Conservation (phyloP, 2,797 vertebrate species). For the Acrossocheilus wenchowensis region DNA sequence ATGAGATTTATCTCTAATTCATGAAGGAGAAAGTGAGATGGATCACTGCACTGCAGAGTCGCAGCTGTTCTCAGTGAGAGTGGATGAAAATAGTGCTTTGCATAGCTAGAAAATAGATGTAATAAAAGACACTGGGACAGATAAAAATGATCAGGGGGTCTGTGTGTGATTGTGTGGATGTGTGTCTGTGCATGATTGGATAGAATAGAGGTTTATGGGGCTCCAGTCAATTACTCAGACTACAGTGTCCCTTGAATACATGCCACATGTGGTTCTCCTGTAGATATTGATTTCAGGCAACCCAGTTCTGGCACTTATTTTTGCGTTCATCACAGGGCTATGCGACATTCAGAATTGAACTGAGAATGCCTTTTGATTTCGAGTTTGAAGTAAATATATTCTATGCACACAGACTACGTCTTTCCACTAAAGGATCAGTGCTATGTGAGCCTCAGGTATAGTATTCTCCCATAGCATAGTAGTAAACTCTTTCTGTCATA, state of each 20-base stretch:
- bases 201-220: slow-evolving; percentile 50
- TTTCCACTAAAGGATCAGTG: background rate
- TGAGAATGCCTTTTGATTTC: background rate
- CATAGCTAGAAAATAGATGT: slow-evolving; percentile 44
- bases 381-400: background rate
- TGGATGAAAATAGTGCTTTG: slow-evolving; percentile 57
- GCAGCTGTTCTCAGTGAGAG: slow-evolving; percentile 32
- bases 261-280: slow-evolving; percentile 50
- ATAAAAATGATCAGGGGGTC: slow-evolving; percentile 18
- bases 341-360: background rate
- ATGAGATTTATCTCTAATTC: slow-evolving; percentile 56
- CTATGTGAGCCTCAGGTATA: background rate
- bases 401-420: background rate
- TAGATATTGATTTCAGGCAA: slow-evolving; percentile 37
- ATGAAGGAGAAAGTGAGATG: slow-evolving; percentile 55
- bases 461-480: background rate
- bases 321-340: background rate
- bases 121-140: slow-evolving; percentile 36
- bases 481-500: background rate
- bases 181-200: slow-evolving; percentile 41
- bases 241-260: slow-evolving; percentile 10
- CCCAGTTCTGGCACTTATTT: background rate
- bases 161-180: slow-evolving; percentile 16
- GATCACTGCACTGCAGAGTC: slow-evolving; percentile 27
- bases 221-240: slow-evolving; percentile 37